Evolutionary conservation across 2,888 invertebrate species (phyloP).

Genomic region (Entomobrya proxima): DNA sequence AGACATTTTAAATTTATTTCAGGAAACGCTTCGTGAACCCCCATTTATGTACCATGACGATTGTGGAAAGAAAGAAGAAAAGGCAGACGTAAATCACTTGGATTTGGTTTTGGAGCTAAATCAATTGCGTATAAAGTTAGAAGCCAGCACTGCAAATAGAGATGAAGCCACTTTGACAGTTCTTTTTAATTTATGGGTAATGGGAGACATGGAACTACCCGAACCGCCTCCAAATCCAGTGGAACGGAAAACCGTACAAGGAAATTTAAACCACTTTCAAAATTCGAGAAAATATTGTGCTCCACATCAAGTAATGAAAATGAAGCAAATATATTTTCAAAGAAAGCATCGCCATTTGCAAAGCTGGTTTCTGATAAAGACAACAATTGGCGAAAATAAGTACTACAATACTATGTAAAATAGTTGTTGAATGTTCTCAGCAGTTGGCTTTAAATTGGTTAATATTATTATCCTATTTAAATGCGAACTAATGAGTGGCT

Average conservation of each 20-base stretch:
- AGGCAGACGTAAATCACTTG: not conserved
- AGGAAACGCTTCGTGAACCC: not conserved
- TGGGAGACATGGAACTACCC: not conserved
- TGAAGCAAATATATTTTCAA: not conserved
- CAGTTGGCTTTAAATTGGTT: too few species aligned
- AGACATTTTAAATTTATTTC: not conserved
- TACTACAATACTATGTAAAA: too few species aligned
- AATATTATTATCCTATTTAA: too few species aligned
- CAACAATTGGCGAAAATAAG: not conserved
- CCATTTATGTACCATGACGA: not conserved
- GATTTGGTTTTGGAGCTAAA: not conserved
- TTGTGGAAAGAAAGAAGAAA: not conserved
- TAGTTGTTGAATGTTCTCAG: too few species aligned
- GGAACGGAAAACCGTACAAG: not conserved
- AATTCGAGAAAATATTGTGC: not conserved
- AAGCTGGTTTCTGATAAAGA: not conserved
- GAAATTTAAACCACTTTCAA: not conserved
- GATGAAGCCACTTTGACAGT: not conserved
- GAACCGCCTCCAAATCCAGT: not conserved
- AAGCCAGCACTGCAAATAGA: not conserved
- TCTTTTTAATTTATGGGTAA: not conserved
- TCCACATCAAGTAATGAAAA: not conserved
- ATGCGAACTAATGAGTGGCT: too few species aligned
- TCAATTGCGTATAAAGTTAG: not conserved
- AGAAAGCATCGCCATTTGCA: not conserved